These are phyloP conservation scores for Falco columbarius DNA, from an alignment of 2,797 vertebrate genomes.

Conservation along the genomic window DNA sequence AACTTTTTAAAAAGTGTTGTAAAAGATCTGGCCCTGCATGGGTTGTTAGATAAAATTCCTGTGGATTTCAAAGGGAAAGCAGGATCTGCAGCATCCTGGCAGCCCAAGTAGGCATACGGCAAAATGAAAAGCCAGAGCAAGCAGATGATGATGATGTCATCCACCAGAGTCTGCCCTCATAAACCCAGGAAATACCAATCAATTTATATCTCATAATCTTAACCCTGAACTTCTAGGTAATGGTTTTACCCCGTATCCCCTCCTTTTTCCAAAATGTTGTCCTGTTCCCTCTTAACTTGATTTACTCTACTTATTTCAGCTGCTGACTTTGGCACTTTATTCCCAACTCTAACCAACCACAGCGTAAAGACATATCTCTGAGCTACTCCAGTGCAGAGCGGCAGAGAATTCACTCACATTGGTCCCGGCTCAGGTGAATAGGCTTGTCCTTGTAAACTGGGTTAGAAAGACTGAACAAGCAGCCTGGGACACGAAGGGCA, in stretches of 20 bases:
- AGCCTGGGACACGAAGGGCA: background rate
- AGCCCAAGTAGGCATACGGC: background rate
- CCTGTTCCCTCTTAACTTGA: slow-evolving; percentile 76
- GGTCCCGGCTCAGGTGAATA: background rate
- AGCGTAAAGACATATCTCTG: slow-evolving; percentile 14
- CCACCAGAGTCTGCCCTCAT: slow-evolving; percentile 9
- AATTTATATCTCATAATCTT: slow-evolving; percentile 75
- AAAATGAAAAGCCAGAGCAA: background rate
- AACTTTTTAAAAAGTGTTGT: background rate
- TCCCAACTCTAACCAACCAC: slow-evolving; percentile 62
- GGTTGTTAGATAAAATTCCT: background rate
- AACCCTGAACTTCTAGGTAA: slow-evolving; percentile 59
- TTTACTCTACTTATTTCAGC: slow-evolving; percentile 76
- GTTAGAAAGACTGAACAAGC: slow-evolving; percentile 18
- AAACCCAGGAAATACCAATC: slow-evolving; percentile 70
- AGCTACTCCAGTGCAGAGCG: background rate
- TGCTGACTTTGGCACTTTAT: slow-evolving; percentile 79
- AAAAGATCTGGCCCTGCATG: background rate
- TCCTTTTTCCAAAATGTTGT: slow-evolving; percentile 73
- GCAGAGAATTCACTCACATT: background rate
- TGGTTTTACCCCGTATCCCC: slow-evolving; percentile 33
- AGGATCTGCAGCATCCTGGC: background rate
- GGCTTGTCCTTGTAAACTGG: background rate
- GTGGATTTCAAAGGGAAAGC: background rate
- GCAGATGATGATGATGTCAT: slow-evolving; percentile 41